phyloP scores from a whole-genome alignment of 2,797 vertebrate genomes.

The Halcyon chelicuti region DNA sequence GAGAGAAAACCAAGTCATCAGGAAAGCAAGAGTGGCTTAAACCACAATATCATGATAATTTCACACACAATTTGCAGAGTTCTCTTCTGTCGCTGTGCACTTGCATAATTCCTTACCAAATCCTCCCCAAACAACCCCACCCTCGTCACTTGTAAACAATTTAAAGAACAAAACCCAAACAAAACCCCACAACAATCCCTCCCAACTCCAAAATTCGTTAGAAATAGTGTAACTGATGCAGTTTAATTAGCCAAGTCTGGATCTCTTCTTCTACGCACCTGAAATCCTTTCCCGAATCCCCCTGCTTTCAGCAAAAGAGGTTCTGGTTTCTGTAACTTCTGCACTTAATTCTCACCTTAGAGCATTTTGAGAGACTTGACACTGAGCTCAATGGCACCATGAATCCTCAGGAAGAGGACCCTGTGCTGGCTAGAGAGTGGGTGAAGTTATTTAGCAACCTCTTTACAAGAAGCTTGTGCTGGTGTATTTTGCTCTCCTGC shows the following conservation, averaged over 20 bases:
- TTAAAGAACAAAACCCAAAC: background rate
- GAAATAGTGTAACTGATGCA: background rate
- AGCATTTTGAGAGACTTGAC: background rate
- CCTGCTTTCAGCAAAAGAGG: background rate
- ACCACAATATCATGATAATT: background rate
- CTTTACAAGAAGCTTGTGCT: background rate
- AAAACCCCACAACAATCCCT: background rate
- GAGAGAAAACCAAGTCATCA: background rate
- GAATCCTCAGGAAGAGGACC: background rate
- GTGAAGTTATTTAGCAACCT: background rate
- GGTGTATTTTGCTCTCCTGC: background rate
- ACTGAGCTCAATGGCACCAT: background rate
- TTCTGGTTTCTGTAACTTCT: background rate
- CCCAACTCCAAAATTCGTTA: background rate
- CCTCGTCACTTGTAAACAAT: background rate
- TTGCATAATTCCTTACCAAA: background rate
- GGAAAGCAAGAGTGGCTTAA: background rate
- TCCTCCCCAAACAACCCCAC: background rate
- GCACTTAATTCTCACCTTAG: background rate
- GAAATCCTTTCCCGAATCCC: background rate
- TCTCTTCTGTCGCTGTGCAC: background rate
- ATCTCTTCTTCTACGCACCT: background rate
- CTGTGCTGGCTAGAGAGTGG: background rate
- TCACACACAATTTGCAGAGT: background rate
- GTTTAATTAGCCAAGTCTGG: background rate